phyloP scores from a whole-genome alignment of 2,888 invertebrate species.

The Drosophila cognata region DNA sequence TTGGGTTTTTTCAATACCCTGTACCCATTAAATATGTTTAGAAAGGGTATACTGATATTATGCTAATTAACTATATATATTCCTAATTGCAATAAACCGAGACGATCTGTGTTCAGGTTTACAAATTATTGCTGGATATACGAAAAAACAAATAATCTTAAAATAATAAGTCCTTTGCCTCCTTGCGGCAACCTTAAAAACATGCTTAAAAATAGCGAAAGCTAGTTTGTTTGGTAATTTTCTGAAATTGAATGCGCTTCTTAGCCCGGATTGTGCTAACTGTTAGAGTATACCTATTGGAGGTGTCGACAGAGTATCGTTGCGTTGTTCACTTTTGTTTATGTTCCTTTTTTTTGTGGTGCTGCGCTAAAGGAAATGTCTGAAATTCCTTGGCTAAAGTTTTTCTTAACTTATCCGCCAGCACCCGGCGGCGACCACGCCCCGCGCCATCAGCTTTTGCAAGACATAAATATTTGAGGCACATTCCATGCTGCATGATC shows the following conservation, averaged over 20 bases:
- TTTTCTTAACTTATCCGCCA: slow-evolving; percentile 21
- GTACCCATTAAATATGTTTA: background rate
- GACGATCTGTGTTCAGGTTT: background rate
- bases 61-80: background rate
- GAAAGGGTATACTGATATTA: background rate
- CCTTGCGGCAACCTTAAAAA: too few species aligned
- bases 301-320: background rate
- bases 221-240: background rate
- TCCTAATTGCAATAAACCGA: background rate
- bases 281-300: background rate
- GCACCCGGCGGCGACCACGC: background rate
- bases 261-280: background rate
- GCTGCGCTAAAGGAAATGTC: slow-evolving; percentile 66
- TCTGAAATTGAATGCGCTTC: background rate
- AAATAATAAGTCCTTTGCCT: background rate
- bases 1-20: slow-evolving; percentile 63
- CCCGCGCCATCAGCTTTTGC: slow-evolving; percentile 11
- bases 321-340: background rate
- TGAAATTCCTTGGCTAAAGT: slow-evolving; percentile 68
- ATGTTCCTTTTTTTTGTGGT: slow-evolving; percentile 12
- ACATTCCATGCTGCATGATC: slow-evolving; percentile 73
- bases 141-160: background rate
- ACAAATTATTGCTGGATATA: background rate
- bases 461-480: slow-evolving; percentile 68
- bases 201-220: background rate